Conservation (phyloP, 2,888 invertebrate genomes). For the Chesias legatella region DNA sequence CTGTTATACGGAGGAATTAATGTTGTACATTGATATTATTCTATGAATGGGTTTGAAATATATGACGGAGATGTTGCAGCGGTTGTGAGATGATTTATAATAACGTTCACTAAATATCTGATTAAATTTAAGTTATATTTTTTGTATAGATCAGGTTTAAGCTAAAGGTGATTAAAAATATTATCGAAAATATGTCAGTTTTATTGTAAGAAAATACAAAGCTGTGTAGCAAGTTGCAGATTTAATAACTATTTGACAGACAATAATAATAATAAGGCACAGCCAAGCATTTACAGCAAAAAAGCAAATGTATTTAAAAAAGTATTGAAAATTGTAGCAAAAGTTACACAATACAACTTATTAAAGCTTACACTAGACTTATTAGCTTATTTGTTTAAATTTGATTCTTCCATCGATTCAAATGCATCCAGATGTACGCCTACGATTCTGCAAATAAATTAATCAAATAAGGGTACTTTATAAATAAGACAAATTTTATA, state of each 20-base stretch:
- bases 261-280: slow-evolving; percentile 36
- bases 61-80: slow-evolving; percentile 71
- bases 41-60: slow-evolving; percentile 63
- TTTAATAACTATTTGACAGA: too few relatives aligned
- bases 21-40: slow-evolving; percentile 63
- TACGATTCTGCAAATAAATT: slow-evolving; percentile 79
- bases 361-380: slow-evolving; percentile 11
- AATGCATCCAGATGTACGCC: slow-evolving; percentile 79
- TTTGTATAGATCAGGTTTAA: slow-evolving; percentile 78
- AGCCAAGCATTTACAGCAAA: slow-evolving; percentile 44
- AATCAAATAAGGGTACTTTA: too few relatives aligned
- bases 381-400: slow-evolving; percentile 74
- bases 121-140: slow-evolving; percentile 78
- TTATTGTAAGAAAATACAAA: slow-evolving; percentile 14
- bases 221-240: too few relatives aligned
- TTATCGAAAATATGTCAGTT: slow-evolving; percentile 50
- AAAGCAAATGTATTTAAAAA: neutral
- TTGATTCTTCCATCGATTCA: slow-evolving; percentile 83
- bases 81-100: slow-evolving; percentile 80
- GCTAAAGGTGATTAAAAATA: slow-evolving; percentile 73
- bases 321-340: slow-evolving; percentile 6
- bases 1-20: slow-evolving; percentile 44
- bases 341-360: slow-evolving; percentile 22
- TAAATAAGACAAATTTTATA: slow-evolving; percentile 13
- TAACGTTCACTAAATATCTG: slow-evolving; percentile 78